These are phyloP conservation scores for Sigmodon hispidus DNA, from an alignment of 2,113 vertebrate genomes.

Conservation along the genomic window DNA sequence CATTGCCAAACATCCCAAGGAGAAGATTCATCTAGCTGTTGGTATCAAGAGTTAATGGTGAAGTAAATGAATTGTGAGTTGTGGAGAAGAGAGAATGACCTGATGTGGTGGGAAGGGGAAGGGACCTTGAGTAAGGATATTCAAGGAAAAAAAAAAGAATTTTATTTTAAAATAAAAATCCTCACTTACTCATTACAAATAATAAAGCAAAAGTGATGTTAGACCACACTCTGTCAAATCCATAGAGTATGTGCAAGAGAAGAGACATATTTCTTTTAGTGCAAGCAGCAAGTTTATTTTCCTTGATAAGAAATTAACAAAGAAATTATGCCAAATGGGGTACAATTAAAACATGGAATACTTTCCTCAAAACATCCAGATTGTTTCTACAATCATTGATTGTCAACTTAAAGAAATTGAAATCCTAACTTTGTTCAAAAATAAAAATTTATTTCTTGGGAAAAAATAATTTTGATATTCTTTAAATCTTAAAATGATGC, in stretches of 20 bases:
- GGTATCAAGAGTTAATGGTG: constrained; percentile 15
- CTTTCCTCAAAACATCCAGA: constrained; percentile 35
- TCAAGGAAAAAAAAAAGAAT: too few species aligned
- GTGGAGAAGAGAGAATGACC: too few species aligned
- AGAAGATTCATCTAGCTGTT: background rate
- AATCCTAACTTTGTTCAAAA: constrained; percentile 47
- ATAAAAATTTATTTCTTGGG: background rate
- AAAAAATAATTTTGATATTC: constrained; percentile 39
- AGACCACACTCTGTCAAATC: constrained; percentile 15
- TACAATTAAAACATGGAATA: constrained; percentile 48
- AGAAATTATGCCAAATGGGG: constrained; percentile 41
- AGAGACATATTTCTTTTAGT: constrained; percentile 68
- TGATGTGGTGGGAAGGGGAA: too few species aligned
- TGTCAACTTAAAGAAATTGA: constrained; percentile 53
- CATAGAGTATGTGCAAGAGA: constrained; percentile 50
- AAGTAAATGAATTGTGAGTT: background rate
- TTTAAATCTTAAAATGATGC: background rate
- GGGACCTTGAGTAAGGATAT: too few species aligned
- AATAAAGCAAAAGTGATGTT: constrained; percentile 79
- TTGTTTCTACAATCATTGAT: constrained; percentile 56
- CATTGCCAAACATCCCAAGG: background rate
- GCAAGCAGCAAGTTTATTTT: constrained; percentile 78
- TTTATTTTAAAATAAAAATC: too few species aligned
- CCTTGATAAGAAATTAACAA: constrained; percentile 77
- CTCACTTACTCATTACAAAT: constrained; percentile 72